Evolutionary conservation across 2,888 invertebrate genomes (phyloP).

Genomic region (Leucophenga maculata): DNA sequence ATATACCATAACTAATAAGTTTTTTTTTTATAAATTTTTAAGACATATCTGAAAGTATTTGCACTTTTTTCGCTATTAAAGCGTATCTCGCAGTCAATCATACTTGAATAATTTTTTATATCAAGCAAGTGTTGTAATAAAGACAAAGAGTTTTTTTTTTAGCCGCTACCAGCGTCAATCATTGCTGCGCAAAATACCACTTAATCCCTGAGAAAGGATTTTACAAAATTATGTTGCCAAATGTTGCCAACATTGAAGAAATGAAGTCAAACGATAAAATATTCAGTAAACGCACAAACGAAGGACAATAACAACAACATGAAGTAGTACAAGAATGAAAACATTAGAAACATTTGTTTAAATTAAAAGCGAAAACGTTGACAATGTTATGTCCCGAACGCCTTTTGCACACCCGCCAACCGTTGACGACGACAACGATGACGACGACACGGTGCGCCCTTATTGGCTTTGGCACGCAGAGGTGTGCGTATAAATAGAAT

Average conservation of each 20-base stretch:
- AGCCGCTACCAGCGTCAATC: neutral
- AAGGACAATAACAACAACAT: constrained; percentile 28
- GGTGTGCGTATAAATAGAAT: constrained; percentile 58
- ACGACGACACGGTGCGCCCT: neutral
- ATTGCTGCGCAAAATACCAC: constrained; percentile 22
- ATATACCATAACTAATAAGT: too few species aligned
- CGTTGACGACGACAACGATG: neutral
- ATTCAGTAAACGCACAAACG: constrained; percentile 58
- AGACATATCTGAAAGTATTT: too few species aligned
- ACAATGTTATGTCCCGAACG: constrained; percentile 45
- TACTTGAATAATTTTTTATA: constrained; percentile 6
- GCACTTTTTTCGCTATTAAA: too few species aligned
- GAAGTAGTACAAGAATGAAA: constrained; percentile 48
- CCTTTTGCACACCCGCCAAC: too few species aligned
- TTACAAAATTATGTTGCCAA: constrained; percentile 56
- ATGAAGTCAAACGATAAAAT: constrained; percentile 62
- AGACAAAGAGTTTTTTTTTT: constrained; percentile 33
- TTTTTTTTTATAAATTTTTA: too few species aligned
- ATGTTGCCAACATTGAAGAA: constrained; percentile 54
- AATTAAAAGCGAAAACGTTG: constrained; percentile 65
- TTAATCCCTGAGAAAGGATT: constrained; percentile 52
- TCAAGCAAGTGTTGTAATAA: constrained; percentile 33
- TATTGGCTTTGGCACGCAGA: constrained; percentile 53
- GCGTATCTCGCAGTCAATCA: too few species aligned
- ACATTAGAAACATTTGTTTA: constrained; percentile 63